A percentile compares a stretch with the other conserved stretches of the same genome.
phyloP scores from a whole-genome alignment of 2,888 invertebrate genomes.

The Eupithecia pulchellata region DNA sequence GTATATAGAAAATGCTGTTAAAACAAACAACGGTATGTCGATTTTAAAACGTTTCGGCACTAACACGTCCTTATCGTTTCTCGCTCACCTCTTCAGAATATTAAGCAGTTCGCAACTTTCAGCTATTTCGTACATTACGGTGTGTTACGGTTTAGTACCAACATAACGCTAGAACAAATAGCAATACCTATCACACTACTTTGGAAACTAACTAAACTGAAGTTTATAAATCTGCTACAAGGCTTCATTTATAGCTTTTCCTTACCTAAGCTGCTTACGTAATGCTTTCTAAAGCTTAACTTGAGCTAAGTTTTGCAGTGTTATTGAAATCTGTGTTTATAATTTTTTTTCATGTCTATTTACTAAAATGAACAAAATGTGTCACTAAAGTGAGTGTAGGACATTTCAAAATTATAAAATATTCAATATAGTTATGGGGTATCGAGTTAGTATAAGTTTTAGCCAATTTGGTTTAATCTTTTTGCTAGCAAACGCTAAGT shows the following conservation, averaged over 20 bases:
- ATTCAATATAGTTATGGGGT: neutral
- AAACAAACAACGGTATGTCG: constrained; percentile 47
- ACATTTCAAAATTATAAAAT: too few species aligned
- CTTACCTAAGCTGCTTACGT: neutral
- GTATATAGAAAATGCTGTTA: constrained; percentile 49
- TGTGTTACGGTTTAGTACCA: neutral
- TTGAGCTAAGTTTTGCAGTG: neutral
- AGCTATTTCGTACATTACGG: constrained; percentile 11
- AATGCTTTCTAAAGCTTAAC: neutral
- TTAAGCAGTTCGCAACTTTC: constrained; percentile 47
- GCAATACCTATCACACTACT: neutral
- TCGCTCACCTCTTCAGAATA: constrained; percentile 56
- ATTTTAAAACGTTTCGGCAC: constrained; percentile 49
- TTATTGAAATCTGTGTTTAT: neutral
- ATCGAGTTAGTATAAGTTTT: too few species aligned
- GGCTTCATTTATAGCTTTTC: neutral
- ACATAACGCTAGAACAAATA: neutral
- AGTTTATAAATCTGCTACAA: neutral
- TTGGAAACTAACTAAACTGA: neutral
- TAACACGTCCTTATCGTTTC: constrained; percentile 56
- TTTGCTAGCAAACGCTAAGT: neutral
- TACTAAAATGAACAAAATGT: too few species aligned
- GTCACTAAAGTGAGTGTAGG: too few species aligned
- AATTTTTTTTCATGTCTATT: too few species aligned
- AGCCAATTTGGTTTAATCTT: neutral